phyloP scores from a whole-genome alignment of 2,888 invertebrate species.

The Apantesis nais region DNA sequence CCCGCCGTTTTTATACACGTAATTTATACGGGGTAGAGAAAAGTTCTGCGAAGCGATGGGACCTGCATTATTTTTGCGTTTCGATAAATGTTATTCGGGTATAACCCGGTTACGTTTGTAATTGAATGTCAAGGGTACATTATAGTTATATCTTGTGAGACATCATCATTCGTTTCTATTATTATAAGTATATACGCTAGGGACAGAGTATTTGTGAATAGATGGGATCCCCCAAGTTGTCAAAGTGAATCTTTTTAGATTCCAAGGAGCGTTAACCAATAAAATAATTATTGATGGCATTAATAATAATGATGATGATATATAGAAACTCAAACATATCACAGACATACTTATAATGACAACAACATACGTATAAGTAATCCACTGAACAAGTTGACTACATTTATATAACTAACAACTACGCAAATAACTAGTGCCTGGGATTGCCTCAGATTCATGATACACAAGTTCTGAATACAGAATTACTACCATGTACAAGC shows the following conservation, averaged over 20 bases:
- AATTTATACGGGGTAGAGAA: slow-evolving; percentile 22
- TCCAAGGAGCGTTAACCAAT: not conserved
- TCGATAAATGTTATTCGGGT: not conserved
- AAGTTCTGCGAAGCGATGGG: slow-evolving; percentile 25
- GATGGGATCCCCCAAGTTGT: not conserved
- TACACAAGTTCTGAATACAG: no score
- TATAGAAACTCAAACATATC: no score
- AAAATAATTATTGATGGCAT: not conserved
- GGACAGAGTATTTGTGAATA: not conserved
- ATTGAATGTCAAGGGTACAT: not conserved
- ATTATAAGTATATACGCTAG: not conserved
- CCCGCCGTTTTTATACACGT: slow-evolving; percentile 38
- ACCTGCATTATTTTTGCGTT: not conserved
- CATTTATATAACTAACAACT: no score
- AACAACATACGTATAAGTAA: no score
- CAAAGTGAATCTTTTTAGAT: not conserved
- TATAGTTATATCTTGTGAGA: not conserved
- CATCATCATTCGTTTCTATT: not conserved
- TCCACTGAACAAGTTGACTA: no score
- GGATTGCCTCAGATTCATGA: no score
- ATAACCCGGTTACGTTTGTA: not conserved
- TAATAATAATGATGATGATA: no score
- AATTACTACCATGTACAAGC: no score
- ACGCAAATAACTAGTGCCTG: no score
- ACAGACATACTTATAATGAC: no score